Evolutionary conservation across 2,113 vertebrate genomes (phyloP), one percentile per base, ranked within the genome.

Genomic region (Tenrec ecaudatus): DNA sequence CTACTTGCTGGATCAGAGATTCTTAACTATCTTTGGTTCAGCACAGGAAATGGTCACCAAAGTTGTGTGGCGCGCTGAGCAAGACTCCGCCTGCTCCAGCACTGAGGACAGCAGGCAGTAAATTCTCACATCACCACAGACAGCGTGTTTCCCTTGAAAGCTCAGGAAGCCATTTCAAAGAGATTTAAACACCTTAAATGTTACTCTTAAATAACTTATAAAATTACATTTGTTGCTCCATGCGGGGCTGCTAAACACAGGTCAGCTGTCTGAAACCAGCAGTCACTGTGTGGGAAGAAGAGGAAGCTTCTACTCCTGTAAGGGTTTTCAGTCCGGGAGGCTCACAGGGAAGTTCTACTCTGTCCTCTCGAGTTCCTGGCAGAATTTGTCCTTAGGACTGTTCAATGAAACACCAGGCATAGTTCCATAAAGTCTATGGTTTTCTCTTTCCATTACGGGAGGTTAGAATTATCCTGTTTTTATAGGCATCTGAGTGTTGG

Each of bases 391-490:
- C 27, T 6, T 36, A 43, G 31, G 8, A 6, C 17, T 36, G 36
- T 19, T 85, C 75, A 15, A 29, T 6, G 57, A 27, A 78, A 27
- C 27, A 19, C 36, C 23, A 53, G 47, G 47, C 47, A 10, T 53
- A 53, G 6, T 53, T 14, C 47, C 47, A 53, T 53, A 53, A 53
- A 53, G 47, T 53, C 47, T 53, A 53, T 53, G 47, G 9, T n/a
- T 0, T 2, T 36, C 6, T 19, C 25, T 10, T 1, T 1, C 2
- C 4, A 73, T 0, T 15, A 12, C 1, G 6, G 33, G 62, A n/a
- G n/a, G 31, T 40, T 40, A 40, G 4, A 40, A 40, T 40, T 40
- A 40, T 11, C 10, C 23, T 40, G 0, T 0, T 8, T 25, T 38
- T 15, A n/a, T 3, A 87, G 58, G 22, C 38, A 62, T 40, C 9